Evolutionary conservation across 2,113 vertebrate genomes (phyloP), one percentile per base, ranked within the genome.

Genomic region (Pyrgilauda ruficollis): DNA sequence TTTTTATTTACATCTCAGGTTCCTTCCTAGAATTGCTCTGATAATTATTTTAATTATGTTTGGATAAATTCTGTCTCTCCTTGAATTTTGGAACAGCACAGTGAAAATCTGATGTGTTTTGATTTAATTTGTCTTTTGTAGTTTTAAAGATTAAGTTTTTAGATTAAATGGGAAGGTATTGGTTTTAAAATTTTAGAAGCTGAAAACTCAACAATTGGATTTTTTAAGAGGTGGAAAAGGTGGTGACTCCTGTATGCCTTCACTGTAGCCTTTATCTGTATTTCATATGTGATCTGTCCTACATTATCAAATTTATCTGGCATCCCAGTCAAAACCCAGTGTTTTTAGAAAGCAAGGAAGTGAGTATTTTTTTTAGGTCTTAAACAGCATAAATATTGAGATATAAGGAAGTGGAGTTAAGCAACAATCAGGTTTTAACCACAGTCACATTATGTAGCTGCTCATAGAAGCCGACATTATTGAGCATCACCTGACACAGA

Each of bases 361-460:
- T 11, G 9, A 58, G 9, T 58, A 58, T 70, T 82, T 56, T 24
- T 41, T 41, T 41, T 41, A 63, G 6, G 5, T 72, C 11, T 10
- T 84, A 47, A 76, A 53, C 3, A 68, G 20, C 47, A 20, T 44
- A 27, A 70, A 41, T 12, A 49, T 47, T 61, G 39, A 58, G 15
- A 20, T 1, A 0, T 39, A 66, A 95, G 19, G 27, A 78, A 17
- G 20, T 43, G 35, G 8, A 35, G 4, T 67, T 50, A 77, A 84
- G 18, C 24, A 64, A 27, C 28, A 18, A 14, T 35, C 22, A 37
- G 13, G 33, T 44, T 85, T 37, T 62, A 74, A 18, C 30, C 15
- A 11, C 3, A 3, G 30, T 84, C 37, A 44, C 2, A 6, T 50
- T 55, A 55, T 0, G 0, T 23, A 78, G 41, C 14, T 64, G 6